These are phyloP conservation scores for Molossus alvarezi DNA, from an alignment of 2,797 vertebrate genomes.

Conservation along the genomic window DNA sequence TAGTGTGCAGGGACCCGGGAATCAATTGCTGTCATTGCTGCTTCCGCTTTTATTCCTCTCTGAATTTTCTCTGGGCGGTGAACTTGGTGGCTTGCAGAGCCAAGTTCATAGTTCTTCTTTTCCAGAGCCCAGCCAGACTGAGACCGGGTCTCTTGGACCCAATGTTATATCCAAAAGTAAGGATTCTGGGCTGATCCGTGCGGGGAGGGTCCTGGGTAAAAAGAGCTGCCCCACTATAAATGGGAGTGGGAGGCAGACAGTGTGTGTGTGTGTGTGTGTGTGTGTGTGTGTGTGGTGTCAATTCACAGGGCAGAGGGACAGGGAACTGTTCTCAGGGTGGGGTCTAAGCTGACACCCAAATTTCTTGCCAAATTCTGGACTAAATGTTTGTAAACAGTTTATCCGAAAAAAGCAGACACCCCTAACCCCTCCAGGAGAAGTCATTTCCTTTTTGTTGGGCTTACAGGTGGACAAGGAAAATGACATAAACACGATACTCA, in stretches of 20 bases:
- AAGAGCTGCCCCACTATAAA: background rate
- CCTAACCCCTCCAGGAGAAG: background rate
- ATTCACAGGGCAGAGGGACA: background rate
- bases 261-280: background rate
- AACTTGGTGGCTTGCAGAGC: background rate
- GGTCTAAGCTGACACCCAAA: background rate
- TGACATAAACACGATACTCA: background rate
- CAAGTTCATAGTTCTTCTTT: background rate
- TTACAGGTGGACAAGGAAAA: background rate
- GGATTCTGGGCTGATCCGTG: background rate
- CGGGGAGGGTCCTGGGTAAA: background rate
- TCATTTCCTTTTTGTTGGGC: background rate
- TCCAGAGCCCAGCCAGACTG: background rate
- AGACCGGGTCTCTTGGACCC: background rate
- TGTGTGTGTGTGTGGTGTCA: too few species aligned
- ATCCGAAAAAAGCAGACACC: background rate
- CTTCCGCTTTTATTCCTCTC: background rate
- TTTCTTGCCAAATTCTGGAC: constrained; percentile 2
- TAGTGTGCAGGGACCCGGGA: background rate
- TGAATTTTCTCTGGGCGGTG: background rate
- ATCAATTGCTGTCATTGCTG: too few species aligned
- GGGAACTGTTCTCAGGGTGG: background rate
- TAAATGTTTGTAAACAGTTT: background rate
- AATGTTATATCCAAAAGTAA: background rate
- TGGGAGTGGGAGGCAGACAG: background rate